Base-by-base conservation (phyloP, 2,797 vertebrate species). In the Chrysocyon brachyurus region DNA sequence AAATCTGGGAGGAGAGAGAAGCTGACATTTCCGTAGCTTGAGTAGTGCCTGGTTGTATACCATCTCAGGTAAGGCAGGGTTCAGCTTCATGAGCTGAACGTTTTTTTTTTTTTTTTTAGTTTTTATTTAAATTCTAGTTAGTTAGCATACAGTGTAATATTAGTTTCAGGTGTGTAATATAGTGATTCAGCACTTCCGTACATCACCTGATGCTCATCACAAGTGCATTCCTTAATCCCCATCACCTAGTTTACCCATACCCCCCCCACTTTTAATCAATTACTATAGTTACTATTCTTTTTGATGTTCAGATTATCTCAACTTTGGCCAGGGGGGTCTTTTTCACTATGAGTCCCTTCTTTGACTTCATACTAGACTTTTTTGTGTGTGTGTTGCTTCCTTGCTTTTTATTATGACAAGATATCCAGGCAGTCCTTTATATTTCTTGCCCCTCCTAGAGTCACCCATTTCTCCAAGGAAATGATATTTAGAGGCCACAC, bases 321-420 rank as follows among this genome's bases (percentile, higher is more conserved):
- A 46, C 40, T 8, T 46, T 46, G 40, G 40, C 40, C 7, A 5
- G 54, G 54, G 15, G 17, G 54, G 66, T 46, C 12, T 85, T 92
- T 81, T 70, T n/a, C 22, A 8, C 40, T 46, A 63, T 26, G 49
- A 49, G 28, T 96, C 3, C 36, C 26, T 78, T 46, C 40, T 86
- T 46, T 31, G 49, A 87, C 2, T 12, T 5, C 26, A 28, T 8
- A 17, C 8, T 36, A 46, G 2, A 70, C 61, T 90, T 83, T 49
- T 66, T 79, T 72, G 28, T 66, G 36, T 6, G 15, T 26, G 12
- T 64, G 28, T 31, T 78, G 49, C n/a, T 73, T 75, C 7, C 61
- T 93, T 73, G 33, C 49, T 85, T 89, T 87, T 94, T 68, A 68
- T 81, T 63, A 31, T 36, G 28, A 87, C 24, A 89, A 61, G 19